Evolutionary conservation across 2,888 invertebrate species (phyloP), one percentile per base, ranked within the genome.

Genomic region (Nemotelus nigrinus): DNA sequence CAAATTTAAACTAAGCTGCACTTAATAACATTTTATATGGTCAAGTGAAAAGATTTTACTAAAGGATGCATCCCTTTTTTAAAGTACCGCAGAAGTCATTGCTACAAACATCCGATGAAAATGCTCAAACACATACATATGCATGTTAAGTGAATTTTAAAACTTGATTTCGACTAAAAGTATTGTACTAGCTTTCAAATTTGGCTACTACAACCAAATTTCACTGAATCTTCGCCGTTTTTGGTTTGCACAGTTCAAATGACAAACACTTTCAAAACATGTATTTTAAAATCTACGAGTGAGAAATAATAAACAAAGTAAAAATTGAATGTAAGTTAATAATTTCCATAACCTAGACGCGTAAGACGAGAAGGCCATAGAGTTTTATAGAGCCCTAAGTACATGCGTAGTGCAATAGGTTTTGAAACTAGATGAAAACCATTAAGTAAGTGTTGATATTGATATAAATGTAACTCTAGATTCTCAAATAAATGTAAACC

Each of bases 261-360:
- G 41, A 8, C 2, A n/a, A 64, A 25, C 6, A 25, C 25, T 25
- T 25, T 25, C 25, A 25, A 76, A 72, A 72, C 65, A 76, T 67
- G 57, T 68, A 77, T 77, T 72, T 74, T 64, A 74, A 77, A 79
- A 72, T 58, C 78, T 72, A 78, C 78, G 79, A 79, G 79, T 79
- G 79, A 79, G 79, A 79, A 75, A 45, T 63, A 71, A 25, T 25
- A 25, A 25, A 25, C 25, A 25, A 74, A 77, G 72, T 72, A 58
- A 72, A 25, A 74, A 74, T 74, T 78, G 79, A 74, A 78, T 77
- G 76, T 77, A 79, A 79, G 79, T 79, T 78, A 79, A 79, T 79
- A 77, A 71, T 50, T 39, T 70, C 55, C 57, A 77, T 48, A 76
- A 63, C 5, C 58, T 10, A 25, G 55, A 53, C 53, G 25, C 57